Evolutionary conservation across 2,888 invertebrate genomes (phyloP), one percentile per base, ranked within the genome.

Genomic region (Lasiommata megera): DNA sequence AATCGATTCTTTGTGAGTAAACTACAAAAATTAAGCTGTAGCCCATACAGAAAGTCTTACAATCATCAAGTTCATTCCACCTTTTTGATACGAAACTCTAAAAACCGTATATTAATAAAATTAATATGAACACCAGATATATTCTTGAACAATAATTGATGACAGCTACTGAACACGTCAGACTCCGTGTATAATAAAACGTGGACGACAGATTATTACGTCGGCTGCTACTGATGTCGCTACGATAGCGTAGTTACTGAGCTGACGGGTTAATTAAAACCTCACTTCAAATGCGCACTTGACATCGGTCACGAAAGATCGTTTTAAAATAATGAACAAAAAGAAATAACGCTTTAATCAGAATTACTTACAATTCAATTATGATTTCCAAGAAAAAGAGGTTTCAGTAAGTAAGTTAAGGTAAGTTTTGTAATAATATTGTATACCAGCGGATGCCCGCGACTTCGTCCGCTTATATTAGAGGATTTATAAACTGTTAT

Each of bases 141-240:
- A 29, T 29, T 29, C 9, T 46, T 16, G 31, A 31, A 12, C 16
- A 40, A 29, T 37, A 17, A 46, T 48, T 44, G 41, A 23, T 37
- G 34, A 41, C 41, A 50, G 41, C 43, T 34, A 43, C 41, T 56
- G 51, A 41, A 31, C 46, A 16, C 29, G 16, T 46, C 31, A 31
- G 9, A 16, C 57, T 54, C 38, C 38, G 23, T 47, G 23, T 31
- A 51, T 34, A 40, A 48, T 52, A 50, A 60, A 56, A 66, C 62
- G 70, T 65, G 68, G 64, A 67, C 66, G 69, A 69, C 71, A 65
- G 70, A 71, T 74, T 72, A 80, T 78, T 34, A 77, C 77, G 79
- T 77, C 77, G 71, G 65, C 65, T 66, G 71, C 72, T 57, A 40
- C 61, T 47, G 63, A 61, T 63, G 43, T 44, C 16, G 44, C 34